Evolutionary conservation across 2,888 invertebrate genomes (phyloP).

Genomic region (Tupiocoris notatus): DNA sequence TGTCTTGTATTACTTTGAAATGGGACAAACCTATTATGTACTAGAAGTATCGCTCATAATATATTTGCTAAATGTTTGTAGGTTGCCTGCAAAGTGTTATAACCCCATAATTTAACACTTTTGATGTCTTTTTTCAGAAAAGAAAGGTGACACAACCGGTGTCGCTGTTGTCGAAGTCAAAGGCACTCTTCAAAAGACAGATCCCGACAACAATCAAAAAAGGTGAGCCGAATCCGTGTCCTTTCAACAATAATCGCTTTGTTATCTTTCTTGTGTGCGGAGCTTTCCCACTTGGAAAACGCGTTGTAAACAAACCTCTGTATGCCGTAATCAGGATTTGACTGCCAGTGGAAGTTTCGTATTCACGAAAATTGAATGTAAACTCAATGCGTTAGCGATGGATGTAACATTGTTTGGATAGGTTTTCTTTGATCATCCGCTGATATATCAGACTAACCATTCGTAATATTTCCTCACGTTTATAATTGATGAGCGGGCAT

Average conservation of each 20-base stretch:
- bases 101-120: no score
- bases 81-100: no score
- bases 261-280: no score
- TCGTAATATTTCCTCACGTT: no score
- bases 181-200: background rate
- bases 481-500: no score
- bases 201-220: constrained; percentile 11
- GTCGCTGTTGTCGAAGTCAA: constrained; percentile 28
- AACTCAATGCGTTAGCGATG: background rate
- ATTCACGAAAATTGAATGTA: background rate
- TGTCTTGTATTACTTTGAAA: no score
- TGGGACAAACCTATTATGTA: no score
- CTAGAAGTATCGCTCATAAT: no score
- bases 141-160: constrained; percentile 22
- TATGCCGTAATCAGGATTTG: no score
- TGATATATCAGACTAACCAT: no score
- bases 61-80: no score
- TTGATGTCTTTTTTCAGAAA: constrained; percentile 6
- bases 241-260: background rate
- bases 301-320: background rate
- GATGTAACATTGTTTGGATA: background rate
- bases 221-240: background rate
- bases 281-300: no score
- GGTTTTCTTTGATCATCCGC: background rate
- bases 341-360: background rate